Evolutionary conservation across 2,797 vertebrate genomes (phyloP).

Genomic region (Enteromius anoplus): DNA sequence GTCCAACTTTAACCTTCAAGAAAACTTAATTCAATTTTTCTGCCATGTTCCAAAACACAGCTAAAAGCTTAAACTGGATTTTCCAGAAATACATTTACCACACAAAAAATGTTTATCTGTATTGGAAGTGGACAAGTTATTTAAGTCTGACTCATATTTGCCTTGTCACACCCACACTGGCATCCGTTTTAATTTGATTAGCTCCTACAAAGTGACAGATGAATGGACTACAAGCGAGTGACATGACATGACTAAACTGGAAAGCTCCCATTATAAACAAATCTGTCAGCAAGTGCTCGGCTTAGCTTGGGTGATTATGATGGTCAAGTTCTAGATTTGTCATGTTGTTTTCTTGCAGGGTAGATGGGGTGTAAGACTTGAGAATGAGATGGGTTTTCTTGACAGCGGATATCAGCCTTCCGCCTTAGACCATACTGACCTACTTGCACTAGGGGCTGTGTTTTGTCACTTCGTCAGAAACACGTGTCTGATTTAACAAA

Average conservation of each 20-base stretch:
- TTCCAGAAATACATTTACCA: background rate
- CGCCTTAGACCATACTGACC: constrained; percentile 2
- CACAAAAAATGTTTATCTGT: background rate
- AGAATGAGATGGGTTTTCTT: background rate
- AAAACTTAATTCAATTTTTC: background rate
- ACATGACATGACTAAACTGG: background rate
- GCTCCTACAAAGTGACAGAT: constrained; percentile 3
- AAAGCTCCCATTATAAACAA: background rate
- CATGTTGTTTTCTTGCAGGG: background rate
- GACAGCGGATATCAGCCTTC: background rate
- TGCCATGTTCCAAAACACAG: background rate
- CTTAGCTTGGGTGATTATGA: background rate
- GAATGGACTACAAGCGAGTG: background rate
- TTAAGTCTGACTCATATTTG: background rate
- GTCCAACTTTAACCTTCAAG: background rate
- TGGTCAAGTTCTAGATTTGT: background rate
- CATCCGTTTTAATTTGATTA: background rate
- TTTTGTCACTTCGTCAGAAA: background rate
- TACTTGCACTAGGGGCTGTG: background rate
- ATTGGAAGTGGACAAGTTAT: background rate
- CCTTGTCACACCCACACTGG: background rate
- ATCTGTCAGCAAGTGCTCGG: background rate
- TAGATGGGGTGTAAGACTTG: background rate
- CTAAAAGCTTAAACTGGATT: background rate
- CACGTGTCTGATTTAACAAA: constrained; percentile 25